Evolutionary conservation across 2,113 vertebrate genomes (phyloP).

Genomic region (Hystrix brachyura): DNA sequence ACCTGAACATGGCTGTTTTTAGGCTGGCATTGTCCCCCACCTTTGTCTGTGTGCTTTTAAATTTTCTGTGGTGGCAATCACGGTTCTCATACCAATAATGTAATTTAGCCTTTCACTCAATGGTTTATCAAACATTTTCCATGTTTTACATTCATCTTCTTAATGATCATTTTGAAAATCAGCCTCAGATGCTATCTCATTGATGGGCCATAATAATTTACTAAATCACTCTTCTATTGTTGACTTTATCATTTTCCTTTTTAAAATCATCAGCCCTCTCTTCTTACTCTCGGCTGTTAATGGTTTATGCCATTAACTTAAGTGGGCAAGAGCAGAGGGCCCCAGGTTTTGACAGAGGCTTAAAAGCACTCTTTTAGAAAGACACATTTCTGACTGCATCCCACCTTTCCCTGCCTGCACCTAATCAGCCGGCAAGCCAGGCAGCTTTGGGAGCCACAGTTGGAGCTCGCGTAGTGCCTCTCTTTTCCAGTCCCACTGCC

Average conservation of each 20-base stretch:
- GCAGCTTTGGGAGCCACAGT: background rate
- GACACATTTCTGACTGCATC: background rate
- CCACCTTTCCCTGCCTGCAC: background rate
- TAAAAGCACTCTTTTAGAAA: slow-evolving; percentile 65
- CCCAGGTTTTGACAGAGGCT: slow-evolving; percentile 65
- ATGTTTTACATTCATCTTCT: slow-evolving; percentile 64
- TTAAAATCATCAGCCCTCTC: slow-evolving; percentile 68
- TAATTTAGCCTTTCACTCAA: slow-evolving; percentile 58
- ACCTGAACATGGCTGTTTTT: background rate
- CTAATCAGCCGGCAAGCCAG: slow-evolving; percentile 23
- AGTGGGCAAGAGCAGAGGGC: slow-evolving; percentile 58
- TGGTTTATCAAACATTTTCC: slow-evolving; percentile 67
- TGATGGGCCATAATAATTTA: slow-evolving; percentile 69
- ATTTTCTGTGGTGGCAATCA: slow-evolving; percentile 57
- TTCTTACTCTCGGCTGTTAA: slow-evolving; percentile 62
- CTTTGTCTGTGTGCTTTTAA: background rate
- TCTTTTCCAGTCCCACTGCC: background rate
- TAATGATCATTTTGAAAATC: slow-evolving; percentile 69
- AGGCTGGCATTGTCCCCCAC: background rate
- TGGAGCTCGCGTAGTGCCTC: background rate
- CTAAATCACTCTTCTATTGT: slow-evolving; percentile 71
- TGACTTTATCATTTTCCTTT: slow-evolving; percentile 66
- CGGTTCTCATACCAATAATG: slow-evolving; percentile 30
- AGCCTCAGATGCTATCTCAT: background rate
- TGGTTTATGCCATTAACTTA: slow-evolving; percentile 71